Conservation (phyloP, 2,888 invertebrate species). For the Lepidocyrtinus sp. region DNA sequence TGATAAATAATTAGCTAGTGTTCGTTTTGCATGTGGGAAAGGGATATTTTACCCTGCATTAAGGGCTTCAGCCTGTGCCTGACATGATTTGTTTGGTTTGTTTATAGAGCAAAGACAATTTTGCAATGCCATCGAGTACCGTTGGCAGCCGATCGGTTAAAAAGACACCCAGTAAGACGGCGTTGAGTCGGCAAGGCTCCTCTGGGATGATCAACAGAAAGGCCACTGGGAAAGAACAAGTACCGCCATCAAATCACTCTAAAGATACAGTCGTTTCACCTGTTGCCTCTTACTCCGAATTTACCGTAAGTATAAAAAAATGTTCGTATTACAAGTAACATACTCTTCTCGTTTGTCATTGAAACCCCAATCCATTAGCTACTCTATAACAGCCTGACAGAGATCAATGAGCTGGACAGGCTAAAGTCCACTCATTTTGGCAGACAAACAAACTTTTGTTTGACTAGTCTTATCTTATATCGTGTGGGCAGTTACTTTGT, state of each 20-base stretch:
- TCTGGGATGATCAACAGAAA: conserved; percentile 29
- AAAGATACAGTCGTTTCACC: conserved; percentile 35
- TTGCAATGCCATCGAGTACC: conserved; percentile 11
- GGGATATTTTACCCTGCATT: no score
- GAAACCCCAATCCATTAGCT: no score
- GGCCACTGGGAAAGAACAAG: conserved; percentile 27
- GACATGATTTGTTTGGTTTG: no score
- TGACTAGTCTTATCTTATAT: no score
- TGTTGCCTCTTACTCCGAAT: conserved; percentile 54
- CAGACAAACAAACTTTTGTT: no score
- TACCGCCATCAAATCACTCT: conserved; percentile 8
- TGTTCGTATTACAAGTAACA: conserved; percentile 2
- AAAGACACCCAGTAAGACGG: conserved; percentile 23
- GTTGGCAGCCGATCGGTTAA: not conserved
- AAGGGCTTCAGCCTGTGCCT: no score
- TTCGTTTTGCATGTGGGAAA: no score
- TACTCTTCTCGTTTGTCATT: no score
- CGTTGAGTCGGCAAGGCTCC: conserved; percentile 29
- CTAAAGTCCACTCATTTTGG: no score
- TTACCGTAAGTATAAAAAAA: conserved; percentile 43
- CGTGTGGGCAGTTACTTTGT: not conserved
- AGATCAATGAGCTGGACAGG: no score
- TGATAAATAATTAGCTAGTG: no score
- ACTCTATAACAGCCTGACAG: no score
- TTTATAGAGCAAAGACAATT: conserved; percentile 37